Conservation (phyloP, 1,140 invertebrate species). For the silkworm (Bombyx mori) region ASM3026992v2 NC_085111.1:732501-733000, state of each 20-base stretch:
- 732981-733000: constrained; percentile 55
- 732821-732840: no score
- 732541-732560: no score
- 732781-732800: background rate
- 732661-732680: no score
- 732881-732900: constrained; percentile 40
- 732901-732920: constrained; percentile 41
- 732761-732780: background rate
- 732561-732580: no score
- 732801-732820: background rate
- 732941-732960: constrained; percentile 48
- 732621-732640: no score
- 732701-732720: background rate
- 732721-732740: background rate
- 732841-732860: no score
- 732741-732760: background rate
- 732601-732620: no score
- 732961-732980: constrained; percentile 50
- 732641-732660: no score
- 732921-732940: constrained; percentile 44
- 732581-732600: no score
- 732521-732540: no score
- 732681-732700: no score
- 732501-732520: no score
- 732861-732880: constrained; percentile 49